Base-by-base conservation (phyloP, 2,113 vertebrate species). In the Rhinolophus ferrumequinum region DNA sequence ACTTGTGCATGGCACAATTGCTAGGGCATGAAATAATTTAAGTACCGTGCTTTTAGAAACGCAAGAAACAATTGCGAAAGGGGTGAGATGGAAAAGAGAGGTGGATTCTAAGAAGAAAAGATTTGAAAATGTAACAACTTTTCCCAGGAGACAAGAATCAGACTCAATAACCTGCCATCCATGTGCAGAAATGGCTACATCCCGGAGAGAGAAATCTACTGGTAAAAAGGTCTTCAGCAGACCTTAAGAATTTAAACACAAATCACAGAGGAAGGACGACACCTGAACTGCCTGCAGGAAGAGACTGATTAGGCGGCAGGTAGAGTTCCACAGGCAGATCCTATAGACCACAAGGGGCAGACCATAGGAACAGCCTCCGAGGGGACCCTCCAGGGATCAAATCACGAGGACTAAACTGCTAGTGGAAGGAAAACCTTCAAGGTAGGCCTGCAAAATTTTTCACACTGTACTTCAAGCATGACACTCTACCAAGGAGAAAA, bases 131-230 rank as follows among this genome's bases (percentile, higher is more conserved):
- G 79, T 72, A 54, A 77, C 75, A 72, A 26, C 69, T 96, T 44
- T 83, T 83, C 64, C 21, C 38, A 58, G 92, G 91, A 50, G 30
- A 38, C 54, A 92, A 90, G 54, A 88, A 21, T 93, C 28, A 38
- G 35, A 87, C 1, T 66, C 15, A 33, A 35, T 50, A 41, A 60
- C 33, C 62, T 67, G 4, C 12, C 24, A 2, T 35, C 12, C 24
- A 2, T 35, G 24, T 76, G 21, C 10, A 84, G 30, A 84, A 62
- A 76, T 16, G 54, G 15, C 52, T 41, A 79, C 75, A 52, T 50
- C 26, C 22, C 13, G 69, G 26, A 82, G 30, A 76, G 26, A 60
- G 38, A 88, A 76, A 75, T n/a, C 28, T 15, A 6, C 14, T 47
- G 8, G 4, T 44, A 19, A 58, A 69, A 81, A 75, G 22, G 22